phyloP scores from a whole-genome alignment of 2,797 vertebrate species.

The Okamejei kenojei region DNA sequence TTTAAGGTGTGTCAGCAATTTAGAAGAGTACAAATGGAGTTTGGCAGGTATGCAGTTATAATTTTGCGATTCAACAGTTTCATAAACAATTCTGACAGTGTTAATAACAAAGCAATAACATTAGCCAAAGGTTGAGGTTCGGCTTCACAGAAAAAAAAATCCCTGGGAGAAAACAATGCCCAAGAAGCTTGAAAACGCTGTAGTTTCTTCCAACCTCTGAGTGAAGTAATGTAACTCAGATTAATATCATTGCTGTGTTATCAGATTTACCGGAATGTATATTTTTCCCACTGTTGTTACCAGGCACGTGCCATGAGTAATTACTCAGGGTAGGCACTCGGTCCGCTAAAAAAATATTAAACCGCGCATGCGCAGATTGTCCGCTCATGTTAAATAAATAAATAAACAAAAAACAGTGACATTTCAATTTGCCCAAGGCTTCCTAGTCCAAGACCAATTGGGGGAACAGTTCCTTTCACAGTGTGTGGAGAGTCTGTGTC shows the following conservation, averaged over 20 bases:
- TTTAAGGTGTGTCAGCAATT: neutral
- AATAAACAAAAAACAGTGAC: no score
- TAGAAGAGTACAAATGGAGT: neutral
- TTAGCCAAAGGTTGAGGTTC: neutral
- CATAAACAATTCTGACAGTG: neutral
- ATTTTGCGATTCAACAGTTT: neutral
- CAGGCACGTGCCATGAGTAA: no score
- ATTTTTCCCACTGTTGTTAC: neutral
- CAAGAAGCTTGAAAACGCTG: neutral
- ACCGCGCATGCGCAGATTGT: no score
- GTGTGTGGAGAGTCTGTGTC: no score
- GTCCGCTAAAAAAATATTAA: no score
- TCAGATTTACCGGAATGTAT: neutral
- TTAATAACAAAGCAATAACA: neutral
- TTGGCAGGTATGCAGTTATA: neutral
- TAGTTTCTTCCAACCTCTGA: neutral
- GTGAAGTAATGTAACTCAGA: neutral
- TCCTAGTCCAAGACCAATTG: no score
- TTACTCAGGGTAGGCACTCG: no score
- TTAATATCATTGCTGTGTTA: neutral
- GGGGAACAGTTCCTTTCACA: no score
- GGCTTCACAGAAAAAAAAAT: neutral
- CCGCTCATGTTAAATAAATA: no score
- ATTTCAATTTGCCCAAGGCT: no score
- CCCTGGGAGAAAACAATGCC: neutral